A percentile compares a stretch with the other conserved stretches of the same genome.
phyloP scores from a whole-genome alignment of 2,888 invertebrate species.

The Andricus quercusramuli region DNA sequence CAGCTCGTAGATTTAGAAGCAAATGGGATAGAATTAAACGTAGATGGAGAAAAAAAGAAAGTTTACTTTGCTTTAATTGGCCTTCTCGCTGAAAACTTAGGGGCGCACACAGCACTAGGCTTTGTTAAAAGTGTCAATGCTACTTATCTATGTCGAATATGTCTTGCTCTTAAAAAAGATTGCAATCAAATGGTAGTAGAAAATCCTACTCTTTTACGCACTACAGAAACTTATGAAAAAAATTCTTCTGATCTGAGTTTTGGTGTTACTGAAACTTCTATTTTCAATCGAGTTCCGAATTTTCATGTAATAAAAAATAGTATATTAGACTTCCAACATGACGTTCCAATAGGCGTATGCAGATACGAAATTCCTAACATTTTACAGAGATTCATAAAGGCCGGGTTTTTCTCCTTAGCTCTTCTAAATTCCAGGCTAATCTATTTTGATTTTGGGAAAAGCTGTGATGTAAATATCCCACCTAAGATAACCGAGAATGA shows the following conservation, averaged over 20 bases:
- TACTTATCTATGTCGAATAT: neutral
- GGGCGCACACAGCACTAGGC: neutral
- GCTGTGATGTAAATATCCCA: neutral
- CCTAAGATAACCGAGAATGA: neutral
- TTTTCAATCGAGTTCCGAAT: neutral
- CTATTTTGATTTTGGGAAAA: neutral
- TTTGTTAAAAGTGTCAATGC: neutral
- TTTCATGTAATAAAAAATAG: neutral
- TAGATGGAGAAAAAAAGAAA: neutral
- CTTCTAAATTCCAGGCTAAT: neutral
- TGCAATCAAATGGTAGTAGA: neutral
- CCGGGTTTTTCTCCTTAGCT: neutral
- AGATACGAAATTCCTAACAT: neutral
- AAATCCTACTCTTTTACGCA: neutral
- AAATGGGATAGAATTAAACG: neutral
- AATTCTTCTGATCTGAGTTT: neutral
- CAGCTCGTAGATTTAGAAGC: neutral
- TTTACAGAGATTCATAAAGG: neutral
- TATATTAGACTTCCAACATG: neutral
- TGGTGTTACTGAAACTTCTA: neutral
- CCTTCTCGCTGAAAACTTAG: conserved; percentile 1
- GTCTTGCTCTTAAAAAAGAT: neutral
- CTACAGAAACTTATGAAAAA: neutral
- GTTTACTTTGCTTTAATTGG: neutral
- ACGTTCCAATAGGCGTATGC: conserved; percentile 6